Percentiles rank a stretch among this genome's conserved stretches.
phyloP scores from a whole-genome alignment of 53 echinoderm and acorn worm genomes.

The Holothuria leucospilota region DNA sequence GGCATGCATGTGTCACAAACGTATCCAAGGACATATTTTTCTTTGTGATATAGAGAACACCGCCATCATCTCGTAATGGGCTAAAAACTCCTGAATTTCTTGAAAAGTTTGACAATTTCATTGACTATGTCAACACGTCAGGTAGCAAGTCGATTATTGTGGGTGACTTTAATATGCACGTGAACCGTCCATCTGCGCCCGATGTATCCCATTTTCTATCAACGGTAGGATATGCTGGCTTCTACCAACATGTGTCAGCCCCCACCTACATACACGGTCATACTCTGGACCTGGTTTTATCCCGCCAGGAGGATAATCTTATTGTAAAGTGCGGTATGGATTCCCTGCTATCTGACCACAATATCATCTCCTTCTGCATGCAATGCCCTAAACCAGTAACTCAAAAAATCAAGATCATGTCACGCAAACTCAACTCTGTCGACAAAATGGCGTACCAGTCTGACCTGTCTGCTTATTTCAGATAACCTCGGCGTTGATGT shows the following conservation, averaged over 20 bases:
- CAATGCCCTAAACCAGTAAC: no score
- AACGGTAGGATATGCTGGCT: constrained; percentile 18
- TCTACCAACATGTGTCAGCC: background rate
- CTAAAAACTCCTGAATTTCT: constrained; percentile 17
- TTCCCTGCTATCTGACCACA: constrained; percentile 2
- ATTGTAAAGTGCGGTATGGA: no score
- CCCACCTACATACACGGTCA: no score
- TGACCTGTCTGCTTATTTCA: background rate
- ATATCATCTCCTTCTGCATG: background rate
- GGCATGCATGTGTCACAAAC: no score
- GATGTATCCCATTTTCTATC: constrained; percentile 21
- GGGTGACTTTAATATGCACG: constrained; percentile 14
- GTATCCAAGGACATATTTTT: background rate
- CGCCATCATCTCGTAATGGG: constrained; percentile 8
- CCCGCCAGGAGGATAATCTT: no score
- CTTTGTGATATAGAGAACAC: constrained; percentile 30
- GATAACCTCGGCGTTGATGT: no score
- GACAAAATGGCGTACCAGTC: background rate
- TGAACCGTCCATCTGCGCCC: background rate
- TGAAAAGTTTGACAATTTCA: constrained; percentile 22
- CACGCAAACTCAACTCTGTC: background rate
- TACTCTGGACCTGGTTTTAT: no score
- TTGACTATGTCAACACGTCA: background rate
- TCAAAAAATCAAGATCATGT: no score
- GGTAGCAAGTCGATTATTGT: no score